Evolutionary conservation across 2,113 vertebrate genomes (phyloP), one percentile per base, ranked within the genome.

Genomic region (Amblyornis subalaris): DNA sequence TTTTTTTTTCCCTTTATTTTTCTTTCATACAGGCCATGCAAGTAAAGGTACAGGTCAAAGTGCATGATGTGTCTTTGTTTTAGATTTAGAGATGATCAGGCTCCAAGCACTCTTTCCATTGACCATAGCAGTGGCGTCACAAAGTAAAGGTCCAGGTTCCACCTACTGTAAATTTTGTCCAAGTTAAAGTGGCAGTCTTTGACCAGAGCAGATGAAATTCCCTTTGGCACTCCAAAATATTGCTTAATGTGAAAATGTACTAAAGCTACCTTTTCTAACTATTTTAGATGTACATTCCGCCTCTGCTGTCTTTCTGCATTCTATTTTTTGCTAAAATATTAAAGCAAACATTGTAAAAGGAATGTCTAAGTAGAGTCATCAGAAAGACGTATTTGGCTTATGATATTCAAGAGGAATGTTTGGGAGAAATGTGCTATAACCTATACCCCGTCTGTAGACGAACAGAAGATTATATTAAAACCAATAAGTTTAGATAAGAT

Each of bases 21-120:
- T 97, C 97, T 98, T 97, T 98, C 97, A 98, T 96, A 98, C 98
- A 99, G 98, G 98, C 98, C 96, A 98, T 98, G 97, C 98, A 98
- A 98, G 98, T 98, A 97, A 99, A 99, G 98, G 98, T 98, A 98
- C 98, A 98, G 98, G 98, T 98, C 97, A 97, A 98, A 98, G 83
- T 98, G 98, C 98, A 98, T 98, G 98, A 98, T 73, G 79, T 98
- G 97, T 98, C 97, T 97, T 97, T 98, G 97, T 98, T 96, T 95
- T 97, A 97, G 96, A 96, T 88, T 91, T 97, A 97, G 97, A 97
- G 74, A 82, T 93, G 84, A 90, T 95, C 96, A 97, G 97, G 93
- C 96, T 97, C 96, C 96, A 95, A 96, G 81, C 94, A 93, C 92
- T 91, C 85, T 95, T 96, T 95, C 83, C 93, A 96, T 97, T 96